Evolutionary conservation across 2,797 vertebrate species (phyloP), one percentile per base, ranked within the genome.

Genomic region (Erethizon dorsatum): DNA sequence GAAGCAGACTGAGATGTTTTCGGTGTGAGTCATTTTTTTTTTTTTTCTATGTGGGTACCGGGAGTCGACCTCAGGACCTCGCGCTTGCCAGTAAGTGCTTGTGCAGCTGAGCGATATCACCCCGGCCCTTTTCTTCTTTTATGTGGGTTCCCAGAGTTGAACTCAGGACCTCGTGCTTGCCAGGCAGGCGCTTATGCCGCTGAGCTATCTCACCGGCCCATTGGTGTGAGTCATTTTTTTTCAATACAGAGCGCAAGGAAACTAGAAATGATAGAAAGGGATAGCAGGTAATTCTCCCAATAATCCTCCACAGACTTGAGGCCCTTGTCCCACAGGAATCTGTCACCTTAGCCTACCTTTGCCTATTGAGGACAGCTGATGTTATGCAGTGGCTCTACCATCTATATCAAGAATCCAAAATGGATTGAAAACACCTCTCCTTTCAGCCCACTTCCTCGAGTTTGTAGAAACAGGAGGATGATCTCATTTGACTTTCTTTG

Each of bases 401-500:
- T 20, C 22, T 90, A 26, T 59, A 47, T 59, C 10, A 37, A 37
- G 15, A 95, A 56, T 79, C 33, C 73, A 37, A 90, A 75, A 13
- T 50, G 54, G 20, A 52, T 41, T 56, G 18, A 13, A 57, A 78
- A 28, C 37, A 20, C 3, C 8, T 20, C 31, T 54, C 7, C 6
- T 7, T 8, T 12, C 10, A 83, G 45, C 54, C 28, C 31, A 52
- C 28, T 63, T 63, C 37, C 33, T 67, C 18, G 59, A 50, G 12
- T 78, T 96, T 57, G 79, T 24, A 61, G 79, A 65, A 65, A 82
- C 8, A 24, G 17, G 24, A 90, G 33, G 77, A 67, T 37, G 6
- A 75, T 73, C 52, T 77, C 86, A 80, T 2, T 54, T n/a, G 41
- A 20, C 26, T 85, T 95, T 94, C n/a, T 93, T 90, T 71, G n/a